These are phyloP conservation scores for Cavia aperea DNA, from an alignment of 2,113 vertebrate species.

Conservation along the genomic window DNA sequence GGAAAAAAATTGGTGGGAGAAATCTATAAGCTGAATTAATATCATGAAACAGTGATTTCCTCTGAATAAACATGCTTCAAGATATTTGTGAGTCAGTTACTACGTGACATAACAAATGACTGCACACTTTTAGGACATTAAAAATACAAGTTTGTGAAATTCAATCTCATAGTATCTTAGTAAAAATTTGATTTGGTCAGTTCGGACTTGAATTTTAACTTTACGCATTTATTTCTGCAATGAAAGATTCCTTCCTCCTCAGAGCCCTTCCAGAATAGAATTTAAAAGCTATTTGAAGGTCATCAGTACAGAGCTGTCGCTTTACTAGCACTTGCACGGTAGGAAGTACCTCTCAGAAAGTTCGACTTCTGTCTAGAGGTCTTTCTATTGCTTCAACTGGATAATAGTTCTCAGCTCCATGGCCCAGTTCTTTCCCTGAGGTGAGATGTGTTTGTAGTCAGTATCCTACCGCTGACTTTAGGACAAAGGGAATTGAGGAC, in stretches of 20 bases:
- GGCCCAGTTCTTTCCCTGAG: not conserved
- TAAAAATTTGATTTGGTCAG: conserved; percentile 13
- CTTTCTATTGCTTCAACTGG: not conserved
- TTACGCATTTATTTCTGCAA: not conserved
- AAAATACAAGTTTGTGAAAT: not conserved
- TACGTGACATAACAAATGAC: conserved; percentile 40
- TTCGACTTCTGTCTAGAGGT: not conserved
- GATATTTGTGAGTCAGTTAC: conserved; percentile 35
- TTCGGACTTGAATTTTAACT: not conserved
- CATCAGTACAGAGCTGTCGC: not conserved
- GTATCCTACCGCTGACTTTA: not conserved
- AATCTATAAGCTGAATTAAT: conserved; percentile 67
- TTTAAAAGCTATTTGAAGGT: not conserved
- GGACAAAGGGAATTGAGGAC: not conserved
- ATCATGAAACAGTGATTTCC: conserved; percentile 56
- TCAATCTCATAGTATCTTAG: conserved; percentile 13
- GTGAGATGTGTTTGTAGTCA: not conserved
- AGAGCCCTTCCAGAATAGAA: not conserved
- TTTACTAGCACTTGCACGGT: not conserved
- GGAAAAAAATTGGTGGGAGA: conserved; percentile 49
- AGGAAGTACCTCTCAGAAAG: not conserved
- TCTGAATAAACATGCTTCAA: conserved; percentile 59
- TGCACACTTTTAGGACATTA: not conserved
- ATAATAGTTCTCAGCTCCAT: not conserved
- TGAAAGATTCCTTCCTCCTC: not conserved